phyloP scores from a whole-genome alignment of 2,113 vertebrate genomes.

The Aix galericulata region DNA sequence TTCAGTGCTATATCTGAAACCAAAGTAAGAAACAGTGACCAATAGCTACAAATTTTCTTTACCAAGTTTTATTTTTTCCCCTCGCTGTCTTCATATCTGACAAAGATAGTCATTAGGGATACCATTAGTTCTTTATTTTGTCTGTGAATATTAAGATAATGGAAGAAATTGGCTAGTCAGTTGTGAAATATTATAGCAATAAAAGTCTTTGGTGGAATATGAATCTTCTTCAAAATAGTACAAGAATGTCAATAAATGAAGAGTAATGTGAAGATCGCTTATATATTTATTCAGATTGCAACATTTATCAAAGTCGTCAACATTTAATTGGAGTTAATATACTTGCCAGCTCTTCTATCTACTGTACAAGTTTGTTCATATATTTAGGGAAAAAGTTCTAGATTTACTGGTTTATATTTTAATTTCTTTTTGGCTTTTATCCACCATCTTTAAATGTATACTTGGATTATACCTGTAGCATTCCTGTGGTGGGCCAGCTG shows the following conservation, averaged over 20 bases:
- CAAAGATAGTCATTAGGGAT: conserved; percentile 43
- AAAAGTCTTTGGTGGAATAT: conserved; percentile 64
- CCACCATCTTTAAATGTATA: neutral
- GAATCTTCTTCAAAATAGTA: conserved; percentile 64
- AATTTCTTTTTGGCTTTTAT: neutral
- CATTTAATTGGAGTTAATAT: conserved; percentile 37
- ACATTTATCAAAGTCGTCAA: conserved; percentile 39
- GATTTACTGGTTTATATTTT: neutral
- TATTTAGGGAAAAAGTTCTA: neutral
- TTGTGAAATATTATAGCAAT: conserved; percentile 76
- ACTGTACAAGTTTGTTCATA: neutral
- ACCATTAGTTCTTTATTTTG: conserved; percentile 60
- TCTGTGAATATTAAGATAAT: conserved; percentile 70
- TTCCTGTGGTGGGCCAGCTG: neutral
- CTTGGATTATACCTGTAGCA: neutral
- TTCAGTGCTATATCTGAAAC: neutral
- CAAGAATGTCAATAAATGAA: conserved; percentile 65
- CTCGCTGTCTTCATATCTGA: conserved; percentile 12
- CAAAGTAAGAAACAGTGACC: conserved; percentile 30
- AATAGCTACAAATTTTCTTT: conserved; percentile 45
- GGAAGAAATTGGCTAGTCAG: conserved; percentile 67
- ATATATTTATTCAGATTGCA: conserved; percentile 51
- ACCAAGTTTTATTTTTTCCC: neutral
- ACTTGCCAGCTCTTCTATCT: neutral
- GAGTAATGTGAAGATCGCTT: conserved; percentile 60